Evolutionary conservation across 2,888 invertebrate genomes (phyloP).

Genomic region (Lithophane socia): DNA sequence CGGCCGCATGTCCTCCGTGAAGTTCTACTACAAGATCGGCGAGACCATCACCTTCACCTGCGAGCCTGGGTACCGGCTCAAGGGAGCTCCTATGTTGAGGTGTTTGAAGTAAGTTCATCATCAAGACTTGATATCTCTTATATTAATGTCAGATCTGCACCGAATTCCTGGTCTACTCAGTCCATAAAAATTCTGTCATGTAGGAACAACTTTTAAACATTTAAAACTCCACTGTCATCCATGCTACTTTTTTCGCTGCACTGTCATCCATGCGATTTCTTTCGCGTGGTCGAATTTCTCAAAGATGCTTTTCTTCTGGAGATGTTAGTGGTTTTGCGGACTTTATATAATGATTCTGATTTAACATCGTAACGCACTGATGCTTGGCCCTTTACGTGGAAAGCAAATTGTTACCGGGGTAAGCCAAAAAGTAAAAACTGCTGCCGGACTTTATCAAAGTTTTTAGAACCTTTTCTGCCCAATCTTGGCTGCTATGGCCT

Average conservation of each 20-base stretch:
- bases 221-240: background rate
- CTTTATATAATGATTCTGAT: background rate
- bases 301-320: background rate
- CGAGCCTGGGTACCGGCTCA: conserved; percentile 93
- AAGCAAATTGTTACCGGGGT: background rate
- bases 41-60: conserved; percentile 96
- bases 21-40: conserved; percentile 96
- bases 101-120: conserved; percentile 91
- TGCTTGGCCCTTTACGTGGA: background rate
- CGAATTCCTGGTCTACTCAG: background rate
- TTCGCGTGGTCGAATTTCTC: background rate
- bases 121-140: background rate
- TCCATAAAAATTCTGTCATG: background rate
- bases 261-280: background rate
- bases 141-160: background rate
- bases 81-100: conserved; percentile 94
- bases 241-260: background rate
- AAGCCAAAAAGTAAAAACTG: background rate
- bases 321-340: background rate
- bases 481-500: background rate
- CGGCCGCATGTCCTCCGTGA: conserved; percentile 96
- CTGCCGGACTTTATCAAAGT: too few species aligned
- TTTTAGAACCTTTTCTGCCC: background rate
- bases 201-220: background rate
- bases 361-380: background rate